Evolutionary conservation across 2,797 vertebrate species (phyloP).

Genomic region (Tragelaphus oryx): DNA sequence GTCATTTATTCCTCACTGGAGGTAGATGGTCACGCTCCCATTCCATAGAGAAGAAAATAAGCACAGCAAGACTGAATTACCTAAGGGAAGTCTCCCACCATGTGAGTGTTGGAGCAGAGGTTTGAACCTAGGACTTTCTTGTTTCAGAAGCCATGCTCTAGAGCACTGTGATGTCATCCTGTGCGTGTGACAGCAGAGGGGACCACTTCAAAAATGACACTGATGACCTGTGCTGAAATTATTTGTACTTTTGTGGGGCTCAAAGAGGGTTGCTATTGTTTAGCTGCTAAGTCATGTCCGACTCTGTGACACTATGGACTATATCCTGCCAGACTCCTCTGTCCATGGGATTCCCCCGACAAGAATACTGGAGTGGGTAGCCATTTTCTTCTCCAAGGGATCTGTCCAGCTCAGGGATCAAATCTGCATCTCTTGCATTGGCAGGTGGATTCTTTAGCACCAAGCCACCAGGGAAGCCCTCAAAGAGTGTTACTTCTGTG

Average conservation of each 20-base stretch:
- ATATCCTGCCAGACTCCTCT: not conserved
- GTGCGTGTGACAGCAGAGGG: not conserved
- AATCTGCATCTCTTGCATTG: not conserved
- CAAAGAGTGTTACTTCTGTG: not conserved
- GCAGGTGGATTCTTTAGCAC: not conserved
- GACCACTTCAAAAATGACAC: not conserved
- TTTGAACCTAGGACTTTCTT: not conserved
- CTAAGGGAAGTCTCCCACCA: not conserved
- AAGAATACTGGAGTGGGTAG: not conserved
- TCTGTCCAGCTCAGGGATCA: not conserved
- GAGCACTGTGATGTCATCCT: too few species aligned
- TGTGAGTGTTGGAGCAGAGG: not conserved
- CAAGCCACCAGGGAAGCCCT: not conserved
- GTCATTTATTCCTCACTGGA: not conserved
- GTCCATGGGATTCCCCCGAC: not conserved
- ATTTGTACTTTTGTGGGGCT: rapidly evolving
- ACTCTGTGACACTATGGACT: not conserved
- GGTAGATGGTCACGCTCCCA: too few species aligned
- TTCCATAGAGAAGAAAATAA: not conserved
- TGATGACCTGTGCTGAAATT: not conserved
- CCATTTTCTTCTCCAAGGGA: not conserved
- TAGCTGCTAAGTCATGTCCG: not conserved
- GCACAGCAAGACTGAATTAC: not conserved
- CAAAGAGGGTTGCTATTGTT: not conserved
- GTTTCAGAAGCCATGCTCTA: not conserved